phyloP scores from a whole-genome alignment of 2,888 invertebrate genomes.

The Dicycla oo region DNA sequence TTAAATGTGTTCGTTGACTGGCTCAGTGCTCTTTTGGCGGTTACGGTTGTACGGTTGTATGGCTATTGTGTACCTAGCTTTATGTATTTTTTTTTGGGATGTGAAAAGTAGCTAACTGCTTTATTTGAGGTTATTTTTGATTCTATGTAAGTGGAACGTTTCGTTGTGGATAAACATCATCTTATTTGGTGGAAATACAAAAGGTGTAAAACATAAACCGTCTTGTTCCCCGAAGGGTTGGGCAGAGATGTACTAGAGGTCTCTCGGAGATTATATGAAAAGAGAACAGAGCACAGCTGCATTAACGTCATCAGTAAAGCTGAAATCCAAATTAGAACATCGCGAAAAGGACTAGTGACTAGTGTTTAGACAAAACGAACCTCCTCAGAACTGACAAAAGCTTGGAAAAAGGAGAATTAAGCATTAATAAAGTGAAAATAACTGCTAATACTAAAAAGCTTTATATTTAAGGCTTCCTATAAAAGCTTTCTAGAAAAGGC shows the following conservation, averaged over 20 bases:
- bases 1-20: conserved; percentile 68
- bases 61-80: conserved; percentile 52
- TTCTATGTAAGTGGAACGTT: not conserved
- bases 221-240: too few relatives aligned
- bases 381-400: not conserved
- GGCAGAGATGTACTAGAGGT: too few relatives aligned
- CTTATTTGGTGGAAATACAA: not conserved
- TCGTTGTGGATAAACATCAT: not conserved
- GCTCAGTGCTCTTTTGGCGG: conserved; percentile 63
- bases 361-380: not conserved
- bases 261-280: too few relatives aligned
- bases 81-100: conserved; percentile 55
- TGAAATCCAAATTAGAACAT: not conserved
- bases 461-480: conserved; percentile 20
- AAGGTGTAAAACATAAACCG: too few relatives aligned
- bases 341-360: not conserved
- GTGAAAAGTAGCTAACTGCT: conserved; percentile 37
- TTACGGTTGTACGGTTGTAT: conserved; percentile 65
- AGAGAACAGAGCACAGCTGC: not conserved
- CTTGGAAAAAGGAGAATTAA: too few relatives aligned
- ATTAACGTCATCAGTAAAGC: not conserved
- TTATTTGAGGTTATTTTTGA: conserved; percentile 16
- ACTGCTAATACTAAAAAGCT: conserved; percentile 11
- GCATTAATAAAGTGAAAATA: conserved; percentile 15
- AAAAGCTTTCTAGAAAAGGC: conserved; percentile 34